phyloP scores from a whole-genome alignment of 2,113 vertebrate genomes.

The Rafetus swinhoei region DNA sequence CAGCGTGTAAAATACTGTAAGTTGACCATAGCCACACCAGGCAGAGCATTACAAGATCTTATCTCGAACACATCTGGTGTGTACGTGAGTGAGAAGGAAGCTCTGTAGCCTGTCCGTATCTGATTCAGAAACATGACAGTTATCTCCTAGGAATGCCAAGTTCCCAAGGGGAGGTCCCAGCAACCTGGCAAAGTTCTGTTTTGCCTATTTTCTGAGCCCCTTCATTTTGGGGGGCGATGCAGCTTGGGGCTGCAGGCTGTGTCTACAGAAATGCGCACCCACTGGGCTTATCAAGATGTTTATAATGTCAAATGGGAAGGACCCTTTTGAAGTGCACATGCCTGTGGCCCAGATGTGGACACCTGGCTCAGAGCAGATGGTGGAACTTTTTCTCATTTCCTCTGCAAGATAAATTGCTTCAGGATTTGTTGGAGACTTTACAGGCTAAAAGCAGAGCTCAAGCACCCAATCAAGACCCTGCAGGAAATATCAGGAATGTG shows the following conservation, averaged over 20 bases:
- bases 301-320: background rate
- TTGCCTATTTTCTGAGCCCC: background rate
- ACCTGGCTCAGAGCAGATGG: background rate
- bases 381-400: constrained; percentile 28
- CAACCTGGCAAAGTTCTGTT: background rate
- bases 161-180: background rate
- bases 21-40: background rate
- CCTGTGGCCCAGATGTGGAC: constrained; percentile 54
- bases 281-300: background rate
- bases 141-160: background rate
- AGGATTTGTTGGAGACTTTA: constrained; percentile 19
- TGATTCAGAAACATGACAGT: background rate
- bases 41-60: background rate
- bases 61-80: background rate
- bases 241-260: background rate
- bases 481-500: background rate
- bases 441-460: background rate
- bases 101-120: background rate
- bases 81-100: background rate
- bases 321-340: background rate
- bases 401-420: constrained; percentile 51
- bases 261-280: background rate
- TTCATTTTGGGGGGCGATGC: background rate
- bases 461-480: background rate
- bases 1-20: background rate